These are phyloP conservation scores for Aricia artaxerxes DNA, from an alignment of 2,888 invertebrate species.

Conservation along the genomic window DNA sequence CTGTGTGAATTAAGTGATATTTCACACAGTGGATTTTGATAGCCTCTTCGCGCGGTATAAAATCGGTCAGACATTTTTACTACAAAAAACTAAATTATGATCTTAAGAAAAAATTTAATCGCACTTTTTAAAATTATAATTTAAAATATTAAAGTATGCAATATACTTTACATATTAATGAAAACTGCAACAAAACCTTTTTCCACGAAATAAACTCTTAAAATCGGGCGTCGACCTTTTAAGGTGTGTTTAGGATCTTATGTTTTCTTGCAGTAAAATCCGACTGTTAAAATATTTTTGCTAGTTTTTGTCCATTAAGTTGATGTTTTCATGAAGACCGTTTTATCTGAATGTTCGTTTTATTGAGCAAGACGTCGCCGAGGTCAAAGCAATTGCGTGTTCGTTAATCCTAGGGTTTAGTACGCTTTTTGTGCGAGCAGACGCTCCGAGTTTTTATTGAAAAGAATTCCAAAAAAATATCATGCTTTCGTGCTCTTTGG, in stretches of 20 bases:
- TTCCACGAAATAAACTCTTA: neutral
- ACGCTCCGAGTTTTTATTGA: neutral
- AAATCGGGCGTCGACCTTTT: neutral
- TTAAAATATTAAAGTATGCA: too few species aligned
- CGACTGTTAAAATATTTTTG: neutral
- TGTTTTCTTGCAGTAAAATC: neutral
- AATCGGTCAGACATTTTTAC: neutral
- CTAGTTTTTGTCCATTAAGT: slow-evolving; percentile 20
- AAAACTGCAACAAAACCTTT: neutral
- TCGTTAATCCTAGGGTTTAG: slow-evolving; percentile 8
- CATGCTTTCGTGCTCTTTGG: too few species aligned
- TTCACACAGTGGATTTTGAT: neutral
- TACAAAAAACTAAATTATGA: neutral
- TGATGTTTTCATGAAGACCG: neutral
- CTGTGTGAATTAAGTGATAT: too few species aligned
- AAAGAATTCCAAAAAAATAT: neutral
- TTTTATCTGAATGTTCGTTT: slow-evolving; percentile 11
- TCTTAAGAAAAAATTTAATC: neutral
- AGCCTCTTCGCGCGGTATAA: too few species aligned
- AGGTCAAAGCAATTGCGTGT: slow-evolving; percentile 22
- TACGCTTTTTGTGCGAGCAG: neutral
- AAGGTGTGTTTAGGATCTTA: neutral
- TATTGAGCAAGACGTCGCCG: slow-evolving; percentile 6
- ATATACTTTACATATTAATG: neutral
- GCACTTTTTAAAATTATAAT: neutral